Percentiles rank a stretch among this genome's conserved stretches.
Evolutionary conservation across 1,140 invertebrate species (phyloP).

Genomic region (Drosophila lacteicornis): DNA sequence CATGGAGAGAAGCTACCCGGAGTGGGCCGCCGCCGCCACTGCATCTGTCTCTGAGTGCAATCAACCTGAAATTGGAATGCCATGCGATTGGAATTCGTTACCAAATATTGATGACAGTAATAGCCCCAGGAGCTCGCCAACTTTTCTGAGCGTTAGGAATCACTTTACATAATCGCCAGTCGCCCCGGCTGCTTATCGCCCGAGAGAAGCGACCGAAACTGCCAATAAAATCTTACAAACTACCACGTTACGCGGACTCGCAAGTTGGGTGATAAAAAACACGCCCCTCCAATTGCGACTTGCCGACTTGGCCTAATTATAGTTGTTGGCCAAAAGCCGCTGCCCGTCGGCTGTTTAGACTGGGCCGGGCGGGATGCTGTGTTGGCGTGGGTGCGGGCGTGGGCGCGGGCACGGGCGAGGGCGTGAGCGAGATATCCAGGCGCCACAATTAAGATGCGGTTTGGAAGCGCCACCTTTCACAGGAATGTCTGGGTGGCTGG

Average conservation of each 20-base stretch:
- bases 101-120: conserved; percentile 77
- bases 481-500: not conserved
- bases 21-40: conserved; percentile 21
- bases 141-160: conserved; percentile 55
- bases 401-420: conserved; percentile 42
- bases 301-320: conserved; percentile 30
- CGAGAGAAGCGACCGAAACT: conserved; percentile 39
- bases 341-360: conserved; percentile 3
- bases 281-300: conserved; percentile 22
- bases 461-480: conserved; percentile 22
- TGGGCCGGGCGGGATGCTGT: conserved; percentile 20
- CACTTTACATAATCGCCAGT: conserved; percentile 40
- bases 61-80: conserved; percentile 67
- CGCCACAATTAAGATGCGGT: conserved; percentile 63
- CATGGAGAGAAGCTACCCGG: conserved; percentile 27
- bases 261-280: conserved; percentile 17
- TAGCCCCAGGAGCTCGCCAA: conserved; percentile 18
- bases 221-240: conserved; percentile 44
- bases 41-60: conserved; percentile 54
- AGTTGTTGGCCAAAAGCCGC: conserved; percentile 28
- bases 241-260: conserved; percentile 66
- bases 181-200: not conserved
- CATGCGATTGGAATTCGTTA: conserved; percentile 69
- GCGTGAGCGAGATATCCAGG: conserved; percentile 38
- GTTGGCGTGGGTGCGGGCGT: conserved; percentile 49